A percentile compares a stretch with the other conserved stretches of the same genome.
Conservation (phyloP, 2,888 invertebrate genomes). For the Leptinotarsa haldemani region DNA sequence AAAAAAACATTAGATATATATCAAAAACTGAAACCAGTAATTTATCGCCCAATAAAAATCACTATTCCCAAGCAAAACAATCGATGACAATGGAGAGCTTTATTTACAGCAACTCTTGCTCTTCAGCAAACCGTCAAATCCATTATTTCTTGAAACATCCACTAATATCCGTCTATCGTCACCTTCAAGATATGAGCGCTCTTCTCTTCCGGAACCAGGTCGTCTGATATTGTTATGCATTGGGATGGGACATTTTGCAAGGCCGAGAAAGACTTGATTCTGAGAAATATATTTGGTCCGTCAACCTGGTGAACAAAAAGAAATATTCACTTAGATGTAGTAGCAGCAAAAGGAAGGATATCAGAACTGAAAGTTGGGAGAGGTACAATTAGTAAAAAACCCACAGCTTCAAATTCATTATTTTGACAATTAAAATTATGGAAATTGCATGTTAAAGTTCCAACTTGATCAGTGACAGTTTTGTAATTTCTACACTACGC, state of each 20-base stretch:
- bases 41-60: not conserved
- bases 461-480: too few species aligned
- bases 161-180: too few species aligned
- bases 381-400: too few species aligned
- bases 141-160: not conserved
- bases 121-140: too few species aligned
- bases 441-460: too few species aligned
- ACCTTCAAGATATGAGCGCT: slow-evolving; percentile 16
- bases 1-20: not conserved
- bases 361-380: too few species aligned
- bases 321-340: not conserved
- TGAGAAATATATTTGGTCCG: slow-evolving; percentile 45
- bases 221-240: slow-evolving; percentile 61
- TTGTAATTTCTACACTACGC: too few species aligned
- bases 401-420: too few species aligned
- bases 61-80: not conserved
- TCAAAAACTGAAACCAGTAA: not conserved
- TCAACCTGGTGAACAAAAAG: not conserved
- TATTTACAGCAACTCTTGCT: not conserved
- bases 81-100: not conserved
- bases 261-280: slow-evolving; percentile 58
- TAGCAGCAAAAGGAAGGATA: too few species aligned
- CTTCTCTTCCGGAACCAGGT: slow-evolving; percentile 40
- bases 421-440: too few species aligned
- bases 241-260: slow-evolving; percentile 57